These are phyloP conservation scores for Ptilorrhoa leucosticta DNA, from an alignment of 2,113 vertebrate genomes.

Conservation along the genomic window DNA sequence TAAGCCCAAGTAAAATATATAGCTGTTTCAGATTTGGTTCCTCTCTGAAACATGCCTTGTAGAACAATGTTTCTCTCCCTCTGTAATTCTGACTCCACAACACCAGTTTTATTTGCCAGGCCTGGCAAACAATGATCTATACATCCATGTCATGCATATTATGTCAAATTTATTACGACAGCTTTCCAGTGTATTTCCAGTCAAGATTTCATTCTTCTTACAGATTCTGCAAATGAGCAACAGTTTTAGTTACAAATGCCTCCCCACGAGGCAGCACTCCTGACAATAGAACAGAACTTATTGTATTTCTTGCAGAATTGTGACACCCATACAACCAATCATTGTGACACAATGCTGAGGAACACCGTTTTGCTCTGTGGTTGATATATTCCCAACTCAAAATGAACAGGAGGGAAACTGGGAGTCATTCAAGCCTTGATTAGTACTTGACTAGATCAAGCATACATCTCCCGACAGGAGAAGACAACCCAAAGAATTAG, in stretches of 20 bases:
- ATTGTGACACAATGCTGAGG: constrained; percentile 49
- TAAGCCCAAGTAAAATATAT: constrained; percentile 41
- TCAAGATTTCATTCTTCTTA: constrained; percentile 57
- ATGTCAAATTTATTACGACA: constrained; percentile 67
- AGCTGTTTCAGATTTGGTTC: constrained; percentile 34
- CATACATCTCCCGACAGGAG: not conserved
- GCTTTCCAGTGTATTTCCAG: constrained; percentile 63
- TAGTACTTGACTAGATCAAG: constrained; percentile 5
- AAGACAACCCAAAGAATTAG: not conserved
- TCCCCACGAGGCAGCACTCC: constrained; percentile 61
- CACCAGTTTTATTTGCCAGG: constrained; percentile 38
- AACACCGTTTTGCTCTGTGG: constrained; percentile 20
- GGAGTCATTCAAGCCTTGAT: constrained; percentile 40
- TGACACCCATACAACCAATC: constrained; percentile 55
- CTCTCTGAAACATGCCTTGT: constrained; percentile 28
- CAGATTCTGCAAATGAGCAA: constrained; percentile 57
- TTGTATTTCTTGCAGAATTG: constrained; percentile 56
- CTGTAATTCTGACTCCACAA: constrained; percentile 43
- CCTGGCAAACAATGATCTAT: constrained; percentile 54
- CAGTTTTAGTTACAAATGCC: constrained; percentile 72
- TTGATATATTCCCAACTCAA: constrained; percentile 35
- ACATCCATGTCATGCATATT: constrained; percentile 55
- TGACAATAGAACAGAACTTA: constrained; percentile 30
- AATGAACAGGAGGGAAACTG: not conserved
- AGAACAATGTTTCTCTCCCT: constrained; percentile 46